Conservation (phyloP, 1,140 invertebrate genomes). For the Gerris buenoi region DNA sequence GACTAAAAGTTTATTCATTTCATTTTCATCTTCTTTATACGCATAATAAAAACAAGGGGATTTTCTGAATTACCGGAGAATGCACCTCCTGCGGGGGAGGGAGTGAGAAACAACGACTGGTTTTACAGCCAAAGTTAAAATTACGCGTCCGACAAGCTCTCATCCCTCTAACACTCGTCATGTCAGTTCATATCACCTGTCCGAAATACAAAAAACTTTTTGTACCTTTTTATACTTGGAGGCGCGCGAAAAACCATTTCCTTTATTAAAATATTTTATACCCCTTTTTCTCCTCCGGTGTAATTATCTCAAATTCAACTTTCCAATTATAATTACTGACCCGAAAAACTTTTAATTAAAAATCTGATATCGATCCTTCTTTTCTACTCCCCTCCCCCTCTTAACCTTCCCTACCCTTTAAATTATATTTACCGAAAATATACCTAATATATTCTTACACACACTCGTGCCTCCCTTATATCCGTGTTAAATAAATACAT, state of each 20-base stretch:
- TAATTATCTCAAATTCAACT: neutral
- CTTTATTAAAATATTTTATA: neutral
- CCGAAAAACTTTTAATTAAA: neutral
- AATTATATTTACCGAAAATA: neutral
- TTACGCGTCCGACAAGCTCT: neutral
- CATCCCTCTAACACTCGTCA: neutral
- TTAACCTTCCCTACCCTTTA: neutral
- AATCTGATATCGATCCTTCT: neutral
- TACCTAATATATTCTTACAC: neutral
- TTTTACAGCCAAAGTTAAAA: constrained; percentile 9
- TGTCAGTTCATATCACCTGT: constrained; percentile 4
- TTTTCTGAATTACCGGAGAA: neutral
- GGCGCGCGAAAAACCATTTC: neutral
- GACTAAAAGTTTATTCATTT: constrained; percentile 8
- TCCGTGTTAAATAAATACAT: neutral
- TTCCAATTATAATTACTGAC: neutral
- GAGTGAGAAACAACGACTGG: neutral
- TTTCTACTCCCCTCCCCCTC: neutral
- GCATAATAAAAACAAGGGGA: constrained; percentile 2
- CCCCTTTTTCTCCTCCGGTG: neutral
- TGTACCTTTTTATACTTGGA: neutral
- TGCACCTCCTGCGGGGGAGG: too few species aligned
- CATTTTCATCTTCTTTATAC: constrained; percentile 9
- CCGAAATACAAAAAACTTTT: neutral
- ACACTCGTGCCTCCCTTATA: neutral